Percentiles rank a stretch among this genome's conserved stretches.
Evolutionary conservation across 30 jellyfish, hydroid and myxozoan genomes (phyloP).

Genomic region (Aurelia aurita): DNA sequence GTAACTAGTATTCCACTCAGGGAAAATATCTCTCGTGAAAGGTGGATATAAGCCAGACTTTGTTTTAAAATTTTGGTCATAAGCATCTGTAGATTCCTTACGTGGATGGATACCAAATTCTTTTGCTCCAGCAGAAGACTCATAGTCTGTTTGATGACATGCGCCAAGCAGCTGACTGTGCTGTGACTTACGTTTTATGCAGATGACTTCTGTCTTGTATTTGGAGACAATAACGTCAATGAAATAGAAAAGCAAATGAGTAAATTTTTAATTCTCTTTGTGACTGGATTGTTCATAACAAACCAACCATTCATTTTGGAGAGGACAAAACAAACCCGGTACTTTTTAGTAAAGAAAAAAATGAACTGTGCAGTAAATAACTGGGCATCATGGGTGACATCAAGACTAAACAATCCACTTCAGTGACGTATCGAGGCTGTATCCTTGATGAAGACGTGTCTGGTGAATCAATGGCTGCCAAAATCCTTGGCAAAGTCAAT

Average conservation of each 20-base stretch:
- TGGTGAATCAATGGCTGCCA: conserved; percentile 12
- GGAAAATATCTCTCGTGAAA: too few species aligned
- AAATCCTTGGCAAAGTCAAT: background rate
- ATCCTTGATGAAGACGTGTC: background rate
- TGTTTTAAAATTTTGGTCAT: too few species aligned
- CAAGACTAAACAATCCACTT: background rate
- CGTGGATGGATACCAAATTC: too few species aligned
- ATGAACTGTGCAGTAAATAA: background rate
- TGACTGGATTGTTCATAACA: background rate
- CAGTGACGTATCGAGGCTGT: conserved; percentile 5
- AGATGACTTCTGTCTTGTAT: conserved; percentile 17
- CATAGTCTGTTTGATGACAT: background rate
- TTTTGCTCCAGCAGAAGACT: too few species aligned
- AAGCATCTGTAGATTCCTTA: too few species aligned
- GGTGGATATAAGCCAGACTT: too few species aligned
- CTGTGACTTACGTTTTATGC: conserved; percentile 27
- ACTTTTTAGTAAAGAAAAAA: background rate
- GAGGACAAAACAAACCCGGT: conserved; percentile 10
- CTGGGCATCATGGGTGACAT: background rate
- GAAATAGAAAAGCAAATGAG: background rate
- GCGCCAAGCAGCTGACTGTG: conserved; percentile 40
- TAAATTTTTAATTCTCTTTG: background rate
- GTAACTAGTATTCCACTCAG: too few species aligned
- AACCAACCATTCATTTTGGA: conserved; percentile 6
- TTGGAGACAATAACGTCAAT: background rate